Conservation (phyloP, 2,797 vertebrate species). For the Apogon talboti region DNA sequence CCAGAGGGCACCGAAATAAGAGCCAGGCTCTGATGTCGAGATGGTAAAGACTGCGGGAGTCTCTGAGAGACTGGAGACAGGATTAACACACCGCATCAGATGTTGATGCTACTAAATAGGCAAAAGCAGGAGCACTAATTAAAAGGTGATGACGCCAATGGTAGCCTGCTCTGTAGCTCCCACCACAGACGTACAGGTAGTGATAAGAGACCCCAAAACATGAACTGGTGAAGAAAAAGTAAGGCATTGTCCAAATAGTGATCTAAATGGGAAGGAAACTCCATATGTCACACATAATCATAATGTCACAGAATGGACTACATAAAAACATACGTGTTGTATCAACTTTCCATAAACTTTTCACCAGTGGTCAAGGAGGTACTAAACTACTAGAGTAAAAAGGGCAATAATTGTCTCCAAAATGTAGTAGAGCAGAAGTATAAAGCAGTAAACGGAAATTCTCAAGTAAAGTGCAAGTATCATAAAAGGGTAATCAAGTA, state of each 20-base stretch:
- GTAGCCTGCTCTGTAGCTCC: not conserved
- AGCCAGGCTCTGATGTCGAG: conserved; percentile 9
- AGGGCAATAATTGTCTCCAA: too few species aligned
- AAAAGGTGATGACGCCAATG: not conserved
- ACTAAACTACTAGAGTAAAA: too few species aligned
- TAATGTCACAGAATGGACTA: too few species aligned
- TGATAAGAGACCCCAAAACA: not conserved
- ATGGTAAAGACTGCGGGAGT: not conserved
- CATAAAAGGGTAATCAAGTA: too few species aligned
- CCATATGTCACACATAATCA: not conserved
- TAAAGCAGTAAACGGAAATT: too few species aligned
- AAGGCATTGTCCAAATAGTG: too few species aligned
- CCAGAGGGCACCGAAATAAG: conserved; percentile 20
- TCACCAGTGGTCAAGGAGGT: too few species aligned
- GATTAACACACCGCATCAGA: conserved; percentile 20
- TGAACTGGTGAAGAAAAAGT: not conserved
- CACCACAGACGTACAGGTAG: not conserved
- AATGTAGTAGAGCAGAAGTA: too few species aligned
- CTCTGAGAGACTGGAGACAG: conserved; percentile 6
- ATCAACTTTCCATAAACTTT: too few species aligned
- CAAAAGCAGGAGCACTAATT: not conserved
- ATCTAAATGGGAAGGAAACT: not conserved
- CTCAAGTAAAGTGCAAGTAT: too few species aligned
- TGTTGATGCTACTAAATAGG: not conserved
- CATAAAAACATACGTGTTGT: too few species aligned